These are phyloP conservation scores for Drosophila lacertosa DNA, from an alignment of 1,140 invertebrate species.

Conservation along the genomic window DNA sequence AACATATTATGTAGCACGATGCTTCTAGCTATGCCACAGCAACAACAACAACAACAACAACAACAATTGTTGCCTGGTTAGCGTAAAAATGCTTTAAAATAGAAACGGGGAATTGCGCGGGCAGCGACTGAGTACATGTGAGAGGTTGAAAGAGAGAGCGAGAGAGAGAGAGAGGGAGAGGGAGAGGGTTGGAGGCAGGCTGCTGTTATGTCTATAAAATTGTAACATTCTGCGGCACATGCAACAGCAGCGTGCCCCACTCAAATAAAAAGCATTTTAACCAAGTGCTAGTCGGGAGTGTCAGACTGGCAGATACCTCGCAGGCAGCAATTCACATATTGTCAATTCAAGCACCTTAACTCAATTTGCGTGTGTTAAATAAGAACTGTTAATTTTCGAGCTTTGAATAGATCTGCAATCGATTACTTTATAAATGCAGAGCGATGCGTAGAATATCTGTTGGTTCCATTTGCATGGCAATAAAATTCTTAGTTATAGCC, in stretches of 20 bases:
- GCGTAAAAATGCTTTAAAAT: slow-evolving; percentile 38
- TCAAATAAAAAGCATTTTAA: slow-evolving; percentile 19
- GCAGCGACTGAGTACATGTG: not conserved
- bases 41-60: slow-evolving; percentile 11
- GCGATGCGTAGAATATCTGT: no score
- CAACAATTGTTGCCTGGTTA: slow-evolving; percentile 40
- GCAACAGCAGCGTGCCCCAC: slow-evolving; percentile 5
- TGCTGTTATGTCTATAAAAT: slow-evolving; percentile 9
- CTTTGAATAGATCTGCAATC: no score
- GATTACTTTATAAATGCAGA: no score
- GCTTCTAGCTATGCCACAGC: slow-evolving; percentile 28
- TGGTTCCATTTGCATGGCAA: no score
- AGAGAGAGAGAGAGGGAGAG: not conserved
- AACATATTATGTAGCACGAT: slow-evolving; percentile 51
- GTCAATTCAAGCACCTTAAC: no score
- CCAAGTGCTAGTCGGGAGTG: not conserved
- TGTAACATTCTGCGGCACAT: slow-evolving; percentile 20
- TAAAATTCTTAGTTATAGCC: no score
- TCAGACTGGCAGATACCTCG: no score
- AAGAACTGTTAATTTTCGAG: no score
- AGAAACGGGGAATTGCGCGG: not conserved
- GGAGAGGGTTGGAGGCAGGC: no score
- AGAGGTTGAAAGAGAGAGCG: not conserved
- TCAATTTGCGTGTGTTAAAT: no score
- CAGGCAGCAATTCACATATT: no score